Evolutionary conservation across 2,797 vertebrate genomes (phyloP).

Genomic region (Chiroxiphia lanceolata): DNA sequence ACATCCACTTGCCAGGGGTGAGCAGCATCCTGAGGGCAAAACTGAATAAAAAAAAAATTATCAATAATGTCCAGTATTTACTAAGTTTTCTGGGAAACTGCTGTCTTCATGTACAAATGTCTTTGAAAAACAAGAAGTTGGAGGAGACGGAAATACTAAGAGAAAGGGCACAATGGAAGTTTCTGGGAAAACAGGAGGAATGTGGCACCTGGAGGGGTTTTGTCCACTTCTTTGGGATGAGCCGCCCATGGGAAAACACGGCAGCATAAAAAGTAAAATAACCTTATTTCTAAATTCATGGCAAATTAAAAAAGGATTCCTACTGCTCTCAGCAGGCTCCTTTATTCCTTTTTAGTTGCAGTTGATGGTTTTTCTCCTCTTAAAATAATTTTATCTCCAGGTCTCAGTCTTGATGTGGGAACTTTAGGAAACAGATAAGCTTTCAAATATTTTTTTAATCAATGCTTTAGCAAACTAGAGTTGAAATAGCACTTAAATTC

Average conservation of each 20-base stretch:
- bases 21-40: background rate
- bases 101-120: background rate
- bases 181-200: slow-evolving; percentile 38
- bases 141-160: background rate
- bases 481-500: slow-evolving; percentile 5
- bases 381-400: slow-evolving; percentile 41
- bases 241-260: background rate
- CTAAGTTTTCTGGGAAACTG: background rate
- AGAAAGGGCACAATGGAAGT: background rate
- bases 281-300: slow-evolving; percentile 17
- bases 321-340: slow-evolving; percentile 43
- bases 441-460: slow-evolving; percentile 32
- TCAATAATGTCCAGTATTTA: background rate
- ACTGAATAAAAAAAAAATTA: background rate
- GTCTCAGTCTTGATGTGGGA: slow-evolving; percentile 2
- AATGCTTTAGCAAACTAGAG: background rate
- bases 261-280: background rate
- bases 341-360: slow-evolving; percentile 36
- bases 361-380: slow-evolving; percentile 9
- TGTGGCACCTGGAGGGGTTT: slow-evolving; percentile 34
- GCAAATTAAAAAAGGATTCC: slow-evolving; percentile 43
- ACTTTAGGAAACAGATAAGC: slow-evolving; percentile 29
- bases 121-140: background rate
- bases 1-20: too few relatives aligned
- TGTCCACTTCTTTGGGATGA: slow-evolving; percentile 45